Base-by-base conservation (phyloP, 2,797 vertebrate genomes). In the Linurgus olivaceus region DNA sequence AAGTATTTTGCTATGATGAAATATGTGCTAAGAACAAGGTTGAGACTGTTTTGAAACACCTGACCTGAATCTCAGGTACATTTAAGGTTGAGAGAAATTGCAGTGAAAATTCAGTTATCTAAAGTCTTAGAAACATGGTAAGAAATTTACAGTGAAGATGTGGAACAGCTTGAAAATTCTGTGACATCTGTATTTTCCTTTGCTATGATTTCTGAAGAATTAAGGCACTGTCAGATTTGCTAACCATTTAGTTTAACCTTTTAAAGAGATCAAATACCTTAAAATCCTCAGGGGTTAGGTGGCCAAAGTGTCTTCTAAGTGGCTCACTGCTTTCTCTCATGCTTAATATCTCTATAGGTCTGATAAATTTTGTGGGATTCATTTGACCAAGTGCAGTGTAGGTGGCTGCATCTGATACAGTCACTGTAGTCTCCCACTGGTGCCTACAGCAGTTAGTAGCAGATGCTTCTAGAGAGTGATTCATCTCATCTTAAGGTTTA, bases 401-500 rank as follows among this genome's bases (percentile, higher is more conserved):
- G 92, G 92, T 78, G 95, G 84, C 67, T 96, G 80, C 76, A 94
- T 81, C 62, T 92, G 88, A 81, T 86, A 33, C 11, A 92, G 70
- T 78, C 47, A 40, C 62, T 75, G 28, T 62, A 68, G 62, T 93
- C 58, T 93, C 70, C 80, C 62, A 75, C 84, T 86, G 79, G 58
- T 88, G 83, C 73, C 86, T 58, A 62, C 58, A 72, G 66, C 3
- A 72, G 42, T 62, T 76, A 75, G 76, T 26, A 93, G 76, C 86
- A 95, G 86, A 88, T 95, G 94, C 62, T 88, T 86, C 77, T 76
- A 40, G 28, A 54, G 76, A 90, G 44, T 95, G 94, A 95, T 72
- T 96, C 94, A 90, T 93, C 73, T 92, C 86, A 75, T 72, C 76
- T 65, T 57, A 62, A 84, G 19, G 50, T 86, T 95, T 96, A 92